phyloP scores from a whole-genome alignment of 1,140 invertebrate species.

The Pectinophora gossypiella region DNA sequence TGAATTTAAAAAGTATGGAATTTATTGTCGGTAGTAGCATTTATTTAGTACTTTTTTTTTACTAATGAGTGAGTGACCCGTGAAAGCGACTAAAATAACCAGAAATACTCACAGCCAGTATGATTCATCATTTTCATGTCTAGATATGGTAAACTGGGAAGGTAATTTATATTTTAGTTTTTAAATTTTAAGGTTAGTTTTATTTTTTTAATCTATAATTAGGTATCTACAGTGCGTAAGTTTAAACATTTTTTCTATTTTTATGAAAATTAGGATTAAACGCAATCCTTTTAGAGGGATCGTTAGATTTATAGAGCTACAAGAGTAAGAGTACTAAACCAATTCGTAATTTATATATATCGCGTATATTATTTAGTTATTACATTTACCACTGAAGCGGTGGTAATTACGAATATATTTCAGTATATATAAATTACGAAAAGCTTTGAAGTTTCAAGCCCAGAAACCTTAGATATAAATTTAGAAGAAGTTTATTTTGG shows the following conservation, averaged over 20 bases:
- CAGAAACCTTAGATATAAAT: slow-evolving; percentile 59
- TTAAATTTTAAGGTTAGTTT: slow-evolving; percentile 58
- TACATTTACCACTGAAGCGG: too few relatives aligned
- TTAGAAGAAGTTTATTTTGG: slow-evolving; percentile 69
- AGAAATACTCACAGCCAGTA: slow-evolving; percentile 71
- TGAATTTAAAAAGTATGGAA: not conserved
- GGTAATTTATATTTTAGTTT: slow-evolving; percentile 39
- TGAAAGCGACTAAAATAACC: slow-evolving; percentile 52
- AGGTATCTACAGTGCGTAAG: slow-evolving; percentile 64
- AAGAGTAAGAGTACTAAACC: not conserved
- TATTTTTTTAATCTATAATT: slow-evolving; percentile 60
- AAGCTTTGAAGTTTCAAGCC: slow-evolving; percentile 29
- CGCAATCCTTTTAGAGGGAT: slow-evolving; percentile 54
- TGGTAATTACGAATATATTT: not conserved
- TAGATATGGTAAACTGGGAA: slow-evolving; percentile 63
- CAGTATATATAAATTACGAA: slow-evolving; percentile 20
- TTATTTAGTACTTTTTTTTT: slow-evolving; percentile 7
- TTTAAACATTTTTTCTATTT: slow-evolving; percentile 65
- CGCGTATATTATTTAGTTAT: not conserved
- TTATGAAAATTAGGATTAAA: slow-evolving; percentile 61
- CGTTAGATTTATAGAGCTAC: not conserved
- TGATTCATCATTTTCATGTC: slow-evolving; percentile 66
- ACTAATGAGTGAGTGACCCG: slow-evolving; percentile 20
- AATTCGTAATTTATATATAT: not conserved
- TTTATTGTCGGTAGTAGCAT: slow-evolving; percentile 57